phyloP scores from a whole-genome alignment of 1,140 invertebrate genomes.

The Formica selysi region DNA sequence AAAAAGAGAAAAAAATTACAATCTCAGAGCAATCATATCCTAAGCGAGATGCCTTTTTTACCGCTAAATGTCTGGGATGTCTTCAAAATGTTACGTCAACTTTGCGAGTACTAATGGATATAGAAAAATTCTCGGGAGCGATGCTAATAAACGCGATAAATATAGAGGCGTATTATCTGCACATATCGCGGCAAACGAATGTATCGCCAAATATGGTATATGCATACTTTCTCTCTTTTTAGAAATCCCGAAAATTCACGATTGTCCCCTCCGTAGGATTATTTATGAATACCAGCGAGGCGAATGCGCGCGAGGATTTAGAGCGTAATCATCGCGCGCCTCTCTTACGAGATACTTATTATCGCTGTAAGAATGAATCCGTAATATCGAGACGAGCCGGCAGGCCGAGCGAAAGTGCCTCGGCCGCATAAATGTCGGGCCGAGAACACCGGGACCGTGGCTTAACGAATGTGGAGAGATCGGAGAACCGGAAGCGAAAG shows the following conservation, averaged over 20 bases:
- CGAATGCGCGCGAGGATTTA: neutral
- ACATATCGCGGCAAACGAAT: neutral
- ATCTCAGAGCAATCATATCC: neutral
- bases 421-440: slow-evolving; percentile 70
- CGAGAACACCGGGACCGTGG: slow-evolving; percentile 55
- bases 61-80: neutral
- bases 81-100: neutral
- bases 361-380: slow-evolving; percentile 48
- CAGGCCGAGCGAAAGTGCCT: slow-evolving; percentile 70
- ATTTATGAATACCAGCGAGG: neutral
- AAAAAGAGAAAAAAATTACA: neutral
- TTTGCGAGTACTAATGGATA: neutral
- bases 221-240: slow-evolving; percentile 12
- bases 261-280: neutral
- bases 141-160: neutral
- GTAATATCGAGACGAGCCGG: slow-evolving; percentile 44
- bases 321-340: slow-evolving; percentile 38
- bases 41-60: neutral
- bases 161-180: neutral
- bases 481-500: slow-evolving; percentile 77
- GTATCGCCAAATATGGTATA: too few relatives aligned
- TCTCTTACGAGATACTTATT: slow-evolving; percentile 29
- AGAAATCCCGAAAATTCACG: neutral
- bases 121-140: too few relatives aligned
- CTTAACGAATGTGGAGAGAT: slow-evolving; percentile 76